A percentile compares a stretch with the other conserved stretches of the same genome.
These are phyloP conservation scores for Linyphia triangularis DNA, from an alignment of 2,888 invertebrate species.

Conservation along the genomic window DNA sequence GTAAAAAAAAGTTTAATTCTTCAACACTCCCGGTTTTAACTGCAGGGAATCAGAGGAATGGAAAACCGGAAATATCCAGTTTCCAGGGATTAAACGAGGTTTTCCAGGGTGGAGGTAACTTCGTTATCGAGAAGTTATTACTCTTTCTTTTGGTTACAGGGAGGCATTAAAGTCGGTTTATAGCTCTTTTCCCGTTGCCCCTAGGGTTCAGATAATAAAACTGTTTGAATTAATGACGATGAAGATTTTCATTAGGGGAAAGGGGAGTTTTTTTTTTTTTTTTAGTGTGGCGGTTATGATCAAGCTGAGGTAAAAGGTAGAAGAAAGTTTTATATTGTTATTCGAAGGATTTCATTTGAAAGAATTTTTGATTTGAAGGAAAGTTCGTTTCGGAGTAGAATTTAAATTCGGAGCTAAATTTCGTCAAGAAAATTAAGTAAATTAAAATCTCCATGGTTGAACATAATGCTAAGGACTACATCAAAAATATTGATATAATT, in stretches of 20 bases:
- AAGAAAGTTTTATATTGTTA: too few species aligned
- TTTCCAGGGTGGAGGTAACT: constrained; percentile 19
- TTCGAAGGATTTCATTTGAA: too few species aligned
- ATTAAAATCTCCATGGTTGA: too few species aligned
- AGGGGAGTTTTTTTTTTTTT: too few species aligned
- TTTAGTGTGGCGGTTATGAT: too few species aligned
- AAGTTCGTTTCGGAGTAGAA: too few species aligned
- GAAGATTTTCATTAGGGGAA: constrained; percentile 28
- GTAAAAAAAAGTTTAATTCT: neutral
- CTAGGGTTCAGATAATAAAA: constrained; percentile 28
- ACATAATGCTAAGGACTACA: too few species aligned
- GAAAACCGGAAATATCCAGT: constrained; percentile 14
- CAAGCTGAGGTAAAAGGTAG: too few species aligned
- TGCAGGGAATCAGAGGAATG: neutral
- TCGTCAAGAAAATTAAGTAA: too few species aligned
- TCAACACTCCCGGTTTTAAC: neutral
- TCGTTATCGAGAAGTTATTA: constrained; percentile 59
- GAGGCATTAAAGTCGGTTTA: constrained; percentile 47
- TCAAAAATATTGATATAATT: too few species aligned
- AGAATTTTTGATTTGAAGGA: too few species aligned
- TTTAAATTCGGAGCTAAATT: too few species aligned
- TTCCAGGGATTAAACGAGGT: constrained; percentile 17
- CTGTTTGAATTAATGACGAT: constrained; percentile 38
- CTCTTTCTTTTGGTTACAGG: constrained; percentile 22
- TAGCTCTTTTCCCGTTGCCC: neutral